phyloP scores from a whole-genome alignment of 2,113 vertebrate species.

The Tyto alba region DNA sequence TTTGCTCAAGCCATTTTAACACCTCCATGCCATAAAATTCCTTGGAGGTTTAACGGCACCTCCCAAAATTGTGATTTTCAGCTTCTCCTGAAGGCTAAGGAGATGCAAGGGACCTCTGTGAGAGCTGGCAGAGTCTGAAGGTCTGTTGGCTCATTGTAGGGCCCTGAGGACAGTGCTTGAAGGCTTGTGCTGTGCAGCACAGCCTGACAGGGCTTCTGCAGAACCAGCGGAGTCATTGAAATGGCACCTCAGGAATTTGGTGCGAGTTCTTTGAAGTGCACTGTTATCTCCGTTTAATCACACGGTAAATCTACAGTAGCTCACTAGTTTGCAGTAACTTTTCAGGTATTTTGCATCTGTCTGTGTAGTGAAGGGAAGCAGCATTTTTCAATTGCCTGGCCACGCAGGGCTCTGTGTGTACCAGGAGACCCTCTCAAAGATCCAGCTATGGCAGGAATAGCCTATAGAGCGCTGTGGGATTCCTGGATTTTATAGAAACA shows the following conservation, averaged over 20 bases:
- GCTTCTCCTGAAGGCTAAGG: background rate
- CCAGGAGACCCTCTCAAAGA: background rate
- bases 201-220: background rate
- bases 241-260: constrained; percentile 56
- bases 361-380: background rate
- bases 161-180: background rate
- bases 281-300: constrained; percentile 53
- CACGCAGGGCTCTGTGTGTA: background rate
- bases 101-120: background rate
- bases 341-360: constrained; percentile 13
- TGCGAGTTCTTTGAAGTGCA: constrained; percentile 34
- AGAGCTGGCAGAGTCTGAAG: background rate
- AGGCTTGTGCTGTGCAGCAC: background rate
- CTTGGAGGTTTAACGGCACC: background rate
- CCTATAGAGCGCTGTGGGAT: background rate
- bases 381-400: background rate
- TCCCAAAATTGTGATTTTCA: background rate
- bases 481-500: background rate
- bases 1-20: background rate
- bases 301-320: constrained; percentile 22
- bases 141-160: background rate
- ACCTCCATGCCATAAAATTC: accelerated
- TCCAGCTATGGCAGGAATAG: background rate
- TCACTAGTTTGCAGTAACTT: background rate
- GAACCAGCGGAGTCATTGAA: background rate